These are phyloP conservation scores for Myotis planiceps DNA, from an alignment of 2,797 vertebrate species.

Conservation along the genomic window DNA sequence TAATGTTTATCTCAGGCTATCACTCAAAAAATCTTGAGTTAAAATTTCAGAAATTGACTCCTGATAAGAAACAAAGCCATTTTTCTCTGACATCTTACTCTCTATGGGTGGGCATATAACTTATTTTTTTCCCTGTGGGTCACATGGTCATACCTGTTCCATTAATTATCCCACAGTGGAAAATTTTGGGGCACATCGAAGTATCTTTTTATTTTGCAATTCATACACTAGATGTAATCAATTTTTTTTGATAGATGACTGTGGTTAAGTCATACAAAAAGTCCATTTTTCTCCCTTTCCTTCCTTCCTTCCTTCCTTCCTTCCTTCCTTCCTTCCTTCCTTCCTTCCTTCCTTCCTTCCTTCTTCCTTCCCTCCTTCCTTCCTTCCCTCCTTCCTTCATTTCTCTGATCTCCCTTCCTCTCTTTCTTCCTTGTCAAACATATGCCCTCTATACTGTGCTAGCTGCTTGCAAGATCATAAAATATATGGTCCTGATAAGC, in stretches of 20 bases:
- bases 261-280: not conserved
- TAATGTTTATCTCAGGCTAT: not conserved
- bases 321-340: accelerated
- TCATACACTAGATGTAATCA: not conserved
- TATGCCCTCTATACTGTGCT: accelerated
- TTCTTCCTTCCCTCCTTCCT: not conserved
- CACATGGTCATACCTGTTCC: not conserved
- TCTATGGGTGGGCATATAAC: too few relatives aligned
- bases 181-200: not conserved
- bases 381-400: not conserved
- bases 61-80: not conserved
- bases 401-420: not conserved
- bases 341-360: not conserved
- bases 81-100: not conserved
- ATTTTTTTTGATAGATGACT: not conserved
- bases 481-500: accelerated
- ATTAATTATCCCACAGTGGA: not conserved
- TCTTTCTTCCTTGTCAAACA: not conserved
- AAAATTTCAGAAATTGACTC: not conserved
- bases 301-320: accelerated
- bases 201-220: not conserved
- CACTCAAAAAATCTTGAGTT: not conserved
- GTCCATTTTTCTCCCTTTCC: not conserved
- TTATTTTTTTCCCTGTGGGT: not conserved
- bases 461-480: too few relatives aligned